Percentiles rank a stretch among this genome's conserved stretches.
Conservation (phyloP, 2,888 invertebrate genomes). For the Rhagium mordax region DNA sequence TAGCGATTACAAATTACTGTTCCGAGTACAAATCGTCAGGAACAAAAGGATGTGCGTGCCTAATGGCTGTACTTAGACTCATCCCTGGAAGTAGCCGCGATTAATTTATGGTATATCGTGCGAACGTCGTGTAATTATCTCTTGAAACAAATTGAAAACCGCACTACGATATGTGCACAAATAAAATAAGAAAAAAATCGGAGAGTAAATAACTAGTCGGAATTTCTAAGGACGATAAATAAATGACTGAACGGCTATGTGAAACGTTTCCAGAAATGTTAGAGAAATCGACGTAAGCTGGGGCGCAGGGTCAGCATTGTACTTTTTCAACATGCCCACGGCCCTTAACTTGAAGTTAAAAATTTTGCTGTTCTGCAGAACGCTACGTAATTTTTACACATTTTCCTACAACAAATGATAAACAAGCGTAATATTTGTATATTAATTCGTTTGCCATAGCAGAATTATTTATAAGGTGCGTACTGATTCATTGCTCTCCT, state of each 20-base stretch:
- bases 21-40: neutral
- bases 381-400: too few species aligned
- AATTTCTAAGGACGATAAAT: neutral
- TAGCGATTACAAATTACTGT: neutral
- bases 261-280: neutral
- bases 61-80: neutral
- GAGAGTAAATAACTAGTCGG: neutral
- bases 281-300: too few species aligned
- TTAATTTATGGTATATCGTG: neutral
- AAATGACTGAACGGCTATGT: neutral
- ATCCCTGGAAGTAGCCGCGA: neutral
- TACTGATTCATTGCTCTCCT: neutral
- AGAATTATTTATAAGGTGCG: too few species aligned
- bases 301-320: too few species aligned
- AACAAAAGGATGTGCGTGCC: conserved; percentile 21
- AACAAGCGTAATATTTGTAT: too few species aligned
- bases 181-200: neutral
- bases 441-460: too few species aligned
- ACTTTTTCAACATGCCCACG: too few species aligned
- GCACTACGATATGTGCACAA: neutral
- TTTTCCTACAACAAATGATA: too few species aligned
- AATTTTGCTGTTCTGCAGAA: too few species aligned
- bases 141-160: neutral
- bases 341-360: too few species aligned
- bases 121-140: neutral